Conservation (phyloP, 2,797 vertebrate genomes). For the Notoglanidium macrostoma region DNA sequence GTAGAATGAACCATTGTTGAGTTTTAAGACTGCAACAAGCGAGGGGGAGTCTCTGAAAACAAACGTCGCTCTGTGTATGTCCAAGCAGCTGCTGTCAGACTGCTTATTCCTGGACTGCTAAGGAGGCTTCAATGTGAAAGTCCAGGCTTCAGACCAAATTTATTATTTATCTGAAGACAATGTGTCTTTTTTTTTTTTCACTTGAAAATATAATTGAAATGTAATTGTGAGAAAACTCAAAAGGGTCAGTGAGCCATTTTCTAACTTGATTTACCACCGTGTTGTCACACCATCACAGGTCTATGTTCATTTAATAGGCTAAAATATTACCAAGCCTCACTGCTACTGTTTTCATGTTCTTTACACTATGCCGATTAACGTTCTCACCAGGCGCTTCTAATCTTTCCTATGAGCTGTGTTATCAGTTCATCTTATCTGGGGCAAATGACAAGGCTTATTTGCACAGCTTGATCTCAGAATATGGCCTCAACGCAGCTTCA, state of each 20-base stretch:
- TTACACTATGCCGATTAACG: conserved; percentile 36
- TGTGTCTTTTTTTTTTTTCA: conserved; percentile 42
- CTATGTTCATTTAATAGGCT: conserved; percentile 44
- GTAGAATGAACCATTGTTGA: conserved; percentile 47
- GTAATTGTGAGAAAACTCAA: conserved; percentile 50
- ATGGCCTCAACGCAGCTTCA: conserved; percentile 30
- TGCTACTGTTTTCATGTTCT: conserved; percentile 7
- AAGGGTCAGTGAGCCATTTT: conserved; percentile 55
- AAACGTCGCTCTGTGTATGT: conserved; percentile 42
- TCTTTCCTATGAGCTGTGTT: conserved; percentile 32
- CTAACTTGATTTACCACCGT: conserved; percentile 40
- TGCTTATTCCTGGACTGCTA: conserved; percentile 48
- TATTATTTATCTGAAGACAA: conserved; percentile 53
- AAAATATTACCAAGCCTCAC: conserved; percentile 37
- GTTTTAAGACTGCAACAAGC: conserved; percentile 43
- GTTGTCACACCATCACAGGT: conserved; percentile 32
- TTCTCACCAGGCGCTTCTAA: conserved; percentile 35
- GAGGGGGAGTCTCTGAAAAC: conserved; percentile 43
- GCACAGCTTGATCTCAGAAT: conserved; percentile 48
- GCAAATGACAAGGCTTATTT: conserved; percentile 47
- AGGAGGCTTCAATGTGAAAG: conserved; percentile 43
- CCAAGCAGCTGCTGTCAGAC: conserved; percentile 53
- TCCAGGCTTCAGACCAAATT: conserved; percentile 45
- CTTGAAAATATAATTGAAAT: conserved; percentile 20
- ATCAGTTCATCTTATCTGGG: conserved; percentile 46